A percentile compares a stretch with the other conserved stretches of the same genome.
phyloP scores from a whole-genome alignment of 2,113 vertebrate genomes.

The Irena cyanogastra region DNA sequence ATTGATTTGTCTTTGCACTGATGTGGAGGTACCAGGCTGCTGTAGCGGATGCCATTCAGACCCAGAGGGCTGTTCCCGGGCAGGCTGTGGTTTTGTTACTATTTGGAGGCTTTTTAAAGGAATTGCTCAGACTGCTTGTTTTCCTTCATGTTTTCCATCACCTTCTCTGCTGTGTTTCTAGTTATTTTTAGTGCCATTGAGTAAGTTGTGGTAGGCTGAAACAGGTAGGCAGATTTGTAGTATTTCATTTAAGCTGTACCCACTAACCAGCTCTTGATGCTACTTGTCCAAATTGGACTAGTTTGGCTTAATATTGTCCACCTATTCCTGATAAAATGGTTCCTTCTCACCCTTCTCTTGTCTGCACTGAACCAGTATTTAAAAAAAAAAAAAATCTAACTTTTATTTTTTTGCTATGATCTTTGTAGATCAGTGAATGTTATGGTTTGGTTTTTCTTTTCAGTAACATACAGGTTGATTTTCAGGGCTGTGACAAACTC shows the following conservation, averaged over 20 bases:
- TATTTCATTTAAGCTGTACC: not conserved
- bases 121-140: not conserved
- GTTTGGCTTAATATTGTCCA: not conserved
- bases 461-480: not conserved
- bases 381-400: not conserved
- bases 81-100: not conserved
- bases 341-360: not conserved
- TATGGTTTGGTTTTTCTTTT: not conserved
- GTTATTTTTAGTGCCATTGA: not conserved
- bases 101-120: not conserved
- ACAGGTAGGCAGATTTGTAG: not conserved
- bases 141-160: not conserved
- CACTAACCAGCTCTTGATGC: not conserved
- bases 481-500: not conserved
- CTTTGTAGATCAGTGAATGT: not conserved
- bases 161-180: not conserved
- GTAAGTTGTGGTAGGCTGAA: not conserved
- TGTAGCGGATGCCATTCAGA: not conserved
- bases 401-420: not conserved
- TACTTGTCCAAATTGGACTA: not conserved
- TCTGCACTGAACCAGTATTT: not conserved
- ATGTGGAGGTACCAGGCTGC: not conserved
- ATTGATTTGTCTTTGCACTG: not conserved
- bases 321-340: not conserved
- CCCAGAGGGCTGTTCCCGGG: not conserved